Conservation (phyloP, 2,113 vertebrate species). For the Strix uralensis region DNA sequence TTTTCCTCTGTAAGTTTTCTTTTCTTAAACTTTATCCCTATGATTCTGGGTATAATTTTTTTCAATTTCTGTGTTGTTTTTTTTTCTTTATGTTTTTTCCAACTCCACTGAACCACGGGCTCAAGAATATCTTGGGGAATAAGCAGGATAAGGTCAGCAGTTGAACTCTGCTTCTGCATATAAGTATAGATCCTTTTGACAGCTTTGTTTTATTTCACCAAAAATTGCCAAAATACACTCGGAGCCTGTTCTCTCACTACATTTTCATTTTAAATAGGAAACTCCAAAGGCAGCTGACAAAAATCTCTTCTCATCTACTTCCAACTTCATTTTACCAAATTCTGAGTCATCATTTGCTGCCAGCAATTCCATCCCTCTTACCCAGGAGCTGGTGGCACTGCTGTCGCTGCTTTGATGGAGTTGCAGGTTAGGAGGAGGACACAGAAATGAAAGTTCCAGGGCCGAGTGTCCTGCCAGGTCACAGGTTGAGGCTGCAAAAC, state of each 20-base stretch:
- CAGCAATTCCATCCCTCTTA: background rate
- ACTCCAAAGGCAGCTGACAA: slow-evolving; percentile 7
- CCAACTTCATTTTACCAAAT: background rate
- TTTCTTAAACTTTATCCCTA: background rate
- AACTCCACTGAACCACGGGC: background rate
- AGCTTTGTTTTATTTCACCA: slow-evolving; percentile 17
- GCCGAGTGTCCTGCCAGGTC: background rate
- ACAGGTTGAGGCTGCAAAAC: background rate
- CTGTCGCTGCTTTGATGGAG: background rate
- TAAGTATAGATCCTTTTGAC: background rate
- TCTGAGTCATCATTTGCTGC: background rate
- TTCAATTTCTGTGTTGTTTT: background rate
- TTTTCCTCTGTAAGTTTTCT: background rate
- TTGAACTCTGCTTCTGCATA: background rate
- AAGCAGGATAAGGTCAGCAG: background rate
- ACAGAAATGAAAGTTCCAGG: background rate
- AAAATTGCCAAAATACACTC: slow-evolving; percentile 30
- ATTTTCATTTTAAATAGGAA: slow-evolving; percentile 17
- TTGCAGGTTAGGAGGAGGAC: background rate
- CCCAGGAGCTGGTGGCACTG: background rate
- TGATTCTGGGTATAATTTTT: background rate
- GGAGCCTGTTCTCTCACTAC: background rate
- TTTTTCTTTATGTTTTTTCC: background rate
- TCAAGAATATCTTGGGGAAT: background rate
- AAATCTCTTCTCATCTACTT: background rate